A percentile compares a stretch with the other conserved stretches of the same genome.
These are phyloP conservation scores for Xestobium rufovillosum DNA, from an alignment of 2,888 invertebrate genomes.

Conservation along the genomic window DNA sequence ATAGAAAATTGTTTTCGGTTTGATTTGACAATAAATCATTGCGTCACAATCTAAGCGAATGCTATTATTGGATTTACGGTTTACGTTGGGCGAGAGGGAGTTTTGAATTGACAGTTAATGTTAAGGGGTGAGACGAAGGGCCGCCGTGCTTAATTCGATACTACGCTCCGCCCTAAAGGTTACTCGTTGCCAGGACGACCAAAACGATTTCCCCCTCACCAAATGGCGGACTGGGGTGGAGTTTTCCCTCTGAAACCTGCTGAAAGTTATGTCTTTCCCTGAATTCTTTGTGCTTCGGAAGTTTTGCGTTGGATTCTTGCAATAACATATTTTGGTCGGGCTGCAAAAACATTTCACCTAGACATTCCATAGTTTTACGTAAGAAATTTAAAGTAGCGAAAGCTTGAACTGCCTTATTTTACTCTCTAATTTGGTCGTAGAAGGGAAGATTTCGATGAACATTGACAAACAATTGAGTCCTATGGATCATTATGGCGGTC, in stretches of 20 bases:
- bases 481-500: no score
- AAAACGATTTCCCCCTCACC: conserved; percentile 23
- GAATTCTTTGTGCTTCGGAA: conserved; percentile 19
- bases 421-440: no score
- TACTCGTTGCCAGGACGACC: conserved; percentile 35
- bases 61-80: conserved; percentile 41
- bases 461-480: no score
- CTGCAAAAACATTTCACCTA: no score
- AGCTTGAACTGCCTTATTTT: no score
- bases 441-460: no score
- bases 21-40: conserved; percentile 40
- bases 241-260: conserved; percentile 19
- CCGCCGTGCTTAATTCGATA: conserved; percentile 30
- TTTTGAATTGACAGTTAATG: conserved; percentile 8
- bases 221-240: conserved; percentile 34
- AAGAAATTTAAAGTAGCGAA: no score
- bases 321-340: no score
- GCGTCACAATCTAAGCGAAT: conserved; percentile 40
- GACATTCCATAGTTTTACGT: no score
- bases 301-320: no score
- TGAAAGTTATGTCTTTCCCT: background rate
- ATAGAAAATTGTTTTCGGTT: no score
- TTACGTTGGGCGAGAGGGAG: conserved; percentile 22
- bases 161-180: conserved; percentile 35
- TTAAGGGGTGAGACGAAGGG: conserved; percentile 16